Evolutionary conservation across 2,797 vertebrate genomes (phyloP), one percentile per base, ranked within the genome.

Genomic region (Botia almorhae): DNA sequence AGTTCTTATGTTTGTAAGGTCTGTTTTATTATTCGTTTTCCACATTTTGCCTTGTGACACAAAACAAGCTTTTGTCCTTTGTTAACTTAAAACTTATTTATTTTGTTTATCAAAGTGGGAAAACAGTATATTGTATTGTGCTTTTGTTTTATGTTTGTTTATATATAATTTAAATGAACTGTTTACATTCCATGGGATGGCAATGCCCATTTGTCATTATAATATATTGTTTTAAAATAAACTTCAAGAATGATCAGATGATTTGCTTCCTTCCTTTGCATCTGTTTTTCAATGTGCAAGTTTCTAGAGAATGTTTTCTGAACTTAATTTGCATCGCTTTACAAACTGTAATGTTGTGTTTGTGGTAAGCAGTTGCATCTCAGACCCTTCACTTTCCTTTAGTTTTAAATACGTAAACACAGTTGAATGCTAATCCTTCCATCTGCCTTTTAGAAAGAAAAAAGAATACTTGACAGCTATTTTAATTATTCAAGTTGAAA

Each of bases 11-110:
- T 51, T 83, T 64, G 64, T 26, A 56, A n/a, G 69, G 19, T 58
- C 16, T 36, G 0, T 74, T 67, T 56, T 58, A 58, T 74, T 55
- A 17, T 58, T 56, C n/a, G 13, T 68, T 63, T 21, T 69, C 69
- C 58, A 88, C 83, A 78, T 88, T 81, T 85, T 81, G 74, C 78
- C 82, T 84, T 85, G 72, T 80, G 67, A 55, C 70, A 39, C 17
- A 80, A 81, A 65, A 85, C 65, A 88, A 85, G 82, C 85, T 85
- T 80, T 84, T 84, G 85, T 81, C 86, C 87, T 90, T 91, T 90
- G 87, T 93, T 93, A 93, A 94, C 87, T 94, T 93, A 94, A 93
- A 86, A 88, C 82, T 80, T 93, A 94, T 94, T 94, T 94, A 93
- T 94, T 93, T 90, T 74, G 61, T 77, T 48, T 90, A 87, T 91